Base-by-base conservation (phyloP, 2,888 invertebrate species). In the Athalia cordata region DNA sequence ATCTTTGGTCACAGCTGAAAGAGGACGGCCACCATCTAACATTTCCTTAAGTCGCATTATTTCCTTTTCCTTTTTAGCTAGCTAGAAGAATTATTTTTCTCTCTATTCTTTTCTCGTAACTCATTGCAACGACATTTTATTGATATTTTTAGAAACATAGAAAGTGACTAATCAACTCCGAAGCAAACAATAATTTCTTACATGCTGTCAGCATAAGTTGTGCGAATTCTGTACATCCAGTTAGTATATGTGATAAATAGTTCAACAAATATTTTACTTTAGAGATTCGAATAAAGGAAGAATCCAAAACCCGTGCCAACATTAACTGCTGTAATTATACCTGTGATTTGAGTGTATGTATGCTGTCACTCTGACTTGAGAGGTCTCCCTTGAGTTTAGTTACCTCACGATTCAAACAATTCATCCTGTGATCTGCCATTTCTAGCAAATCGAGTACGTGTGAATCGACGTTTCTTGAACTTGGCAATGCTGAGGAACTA, bases 21-120 rank as follows among this genome's bases (percentile, higher is more conserved):
- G 85, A 0, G 95, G 94, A 81, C 95, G 92, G 2, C 95, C 96
- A 68, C 95, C 95, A 87, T 94, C 93, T n/a, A 95, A 89, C 87
- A 95, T 90, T 80, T 93, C 92, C 85, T 93, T 94, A 13, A 96
- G 89, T 64, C 96, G 92, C 52, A 92, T 88, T 83, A 96, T 95
- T 91, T 96, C 96, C 85, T 93, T 93, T 83, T 96, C 95, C 85
- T 89, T 90, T 3, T 82, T 78, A 1, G 85, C 79, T 64, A 90
- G 76, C 89, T 89, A 78, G 5, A 82, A 86, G 80, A 72, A 72
- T n/a, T 8, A 67, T 68, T 29, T n/a, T 43, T 68, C 5, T 68
- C n/a, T 52, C 7, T 68, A 29, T 5, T 50, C n/a, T 43, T 5
- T 43, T 29, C 29, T 29, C 29, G 29, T 29, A 29, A 29, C 29